Conservation (phyloP, 2,797 vertebrate genomes). For the Lacerta viridis region DNA sequence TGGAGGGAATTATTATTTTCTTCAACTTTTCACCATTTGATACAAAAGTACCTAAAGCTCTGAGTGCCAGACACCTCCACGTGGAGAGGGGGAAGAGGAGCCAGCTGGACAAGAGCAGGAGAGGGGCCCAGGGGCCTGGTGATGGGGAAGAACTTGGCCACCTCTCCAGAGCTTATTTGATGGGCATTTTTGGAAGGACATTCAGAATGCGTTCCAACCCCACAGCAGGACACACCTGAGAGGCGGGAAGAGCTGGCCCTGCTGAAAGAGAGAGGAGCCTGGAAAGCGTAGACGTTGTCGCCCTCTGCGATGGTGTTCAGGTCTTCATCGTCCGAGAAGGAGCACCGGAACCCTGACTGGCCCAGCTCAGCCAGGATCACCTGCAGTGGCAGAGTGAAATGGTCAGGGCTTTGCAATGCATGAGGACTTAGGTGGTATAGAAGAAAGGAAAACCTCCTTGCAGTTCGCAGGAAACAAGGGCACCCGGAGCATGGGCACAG, state of each 20-base stretch:
- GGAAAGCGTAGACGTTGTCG: slow-evolving; percentile 91
- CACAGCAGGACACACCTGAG: slow-evolving; percentile 80
- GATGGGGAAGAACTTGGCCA: background rate
- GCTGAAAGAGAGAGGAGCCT: slow-evolving; percentile 80
- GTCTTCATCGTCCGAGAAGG: slow-evolving; percentile 89
- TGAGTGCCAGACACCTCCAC: background rate
- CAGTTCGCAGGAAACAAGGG: background rate
- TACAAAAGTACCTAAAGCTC: background rate
- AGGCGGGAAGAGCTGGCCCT: slow-evolving; percentile 71
- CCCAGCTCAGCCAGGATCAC: slow-evolving; percentile 91
- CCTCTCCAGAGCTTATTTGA: background rate
- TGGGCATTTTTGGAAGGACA: too few relatives aligned
- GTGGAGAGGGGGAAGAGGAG: background rate
- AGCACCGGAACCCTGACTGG: slow-evolving; percentile 89
- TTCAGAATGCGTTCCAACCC: background rate
- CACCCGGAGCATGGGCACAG: background rate
- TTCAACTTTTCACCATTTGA: background rate
- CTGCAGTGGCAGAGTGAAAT: slow-evolving; percentile 71
- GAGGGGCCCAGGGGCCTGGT: too few relatives aligned
- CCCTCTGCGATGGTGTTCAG: slow-evolving; percentile 86
- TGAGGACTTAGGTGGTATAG: background rate
- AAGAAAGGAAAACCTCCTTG: background rate
- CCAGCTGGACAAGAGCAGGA: background rate
- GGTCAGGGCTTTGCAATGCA: background rate
- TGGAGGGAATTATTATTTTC: background rate